phyloP scores from a whole-genome alignment of 2,797 vertebrate genomes.

The Hippopotamyrus pictus region DNA sequence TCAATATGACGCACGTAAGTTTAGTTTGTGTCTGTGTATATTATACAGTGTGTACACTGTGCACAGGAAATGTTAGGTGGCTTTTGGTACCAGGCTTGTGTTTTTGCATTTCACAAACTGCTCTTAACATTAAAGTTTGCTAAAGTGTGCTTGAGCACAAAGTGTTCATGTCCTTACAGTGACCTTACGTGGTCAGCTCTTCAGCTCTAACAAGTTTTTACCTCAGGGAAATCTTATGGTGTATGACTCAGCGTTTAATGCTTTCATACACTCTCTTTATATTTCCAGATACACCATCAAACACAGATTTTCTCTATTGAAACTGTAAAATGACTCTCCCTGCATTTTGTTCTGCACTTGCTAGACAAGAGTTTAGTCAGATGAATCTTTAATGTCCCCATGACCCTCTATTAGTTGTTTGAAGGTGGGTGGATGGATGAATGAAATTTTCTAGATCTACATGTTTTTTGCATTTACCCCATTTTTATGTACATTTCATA shows the following conservation, averaged over 20 bases:
- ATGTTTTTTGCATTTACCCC: not conserved
- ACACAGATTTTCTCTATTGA: not conserved
- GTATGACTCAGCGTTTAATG: not conserved
- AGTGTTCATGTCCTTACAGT: not conserved
- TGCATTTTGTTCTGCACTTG: not conserved
- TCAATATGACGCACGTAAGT: not conserved
- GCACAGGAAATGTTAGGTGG: not conserved
- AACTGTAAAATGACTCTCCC: not conserved
- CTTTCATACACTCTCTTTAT: not conserved
- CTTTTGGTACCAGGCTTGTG: not conserved
- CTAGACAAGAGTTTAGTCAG: not conserved
- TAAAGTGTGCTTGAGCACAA: not conserved
- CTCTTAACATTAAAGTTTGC: not conserved
- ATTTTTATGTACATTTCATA: not conserved
- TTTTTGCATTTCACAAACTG: not conserved
- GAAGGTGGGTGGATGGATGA: not conserved
- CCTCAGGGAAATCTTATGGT: not conserved
- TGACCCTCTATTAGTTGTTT: not conserved
- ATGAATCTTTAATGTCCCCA: not conserved
- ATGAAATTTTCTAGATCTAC: not conserved
- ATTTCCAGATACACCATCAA: not conserved
- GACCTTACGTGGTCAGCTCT: not conserved
- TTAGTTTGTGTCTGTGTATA: not conserved
- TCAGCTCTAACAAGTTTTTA: not conserved
- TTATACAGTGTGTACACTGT: not conserved